Evolutionary conservation across 2,113 vertebrate genomes (phyloP), one percentile per base, ranked within the genome.

Genomic region (Protomyctophum bolini): DNA sequence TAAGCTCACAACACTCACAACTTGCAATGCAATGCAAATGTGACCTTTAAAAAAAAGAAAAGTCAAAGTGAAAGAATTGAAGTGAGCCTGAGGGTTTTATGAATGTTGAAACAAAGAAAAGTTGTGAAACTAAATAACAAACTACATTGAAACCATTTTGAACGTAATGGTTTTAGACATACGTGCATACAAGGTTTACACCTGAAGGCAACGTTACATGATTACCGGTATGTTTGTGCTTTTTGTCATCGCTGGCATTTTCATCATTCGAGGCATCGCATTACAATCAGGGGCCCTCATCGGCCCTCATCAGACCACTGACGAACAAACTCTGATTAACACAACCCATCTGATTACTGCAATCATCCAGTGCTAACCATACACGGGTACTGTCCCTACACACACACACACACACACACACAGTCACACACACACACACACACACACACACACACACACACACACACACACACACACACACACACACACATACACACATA

Each of bases 321-420:
- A 90, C 89, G 90, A 91, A 92, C 90, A 89, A 90, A 91, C 88
- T 88, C 92, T 94, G 93, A 94, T 93, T 94, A 94, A 89, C 89
- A 88, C 80, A 83, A 41, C 83, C 74, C 83, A 81, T 91, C 88
- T 94, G 93, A 94, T 94, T 94, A 91, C 89, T 81, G 92, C 91
- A 94, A 94, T 94, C 92, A 94, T 88, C 85, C 81, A 7, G 64
- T 41, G 77, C 64, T 78, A 79, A 88, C 76, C 71, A 77, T 62
- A 72, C 83, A 67, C 81, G 69, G 74, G 87, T 84, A 72, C 85
- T 81, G 86, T 41, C 33, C 33, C 77, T 33, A 85, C 80, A 78
- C 71, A 55, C 63, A 62, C 68, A 47, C 15, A 4, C 60, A 58
- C 75, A 52, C 79, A 11, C 70, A 68, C 61, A 65, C 85, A 72